Percentiles rank a stretch among this genome's conserved stretches.
Evolutionary conservation across 2,113 vertebrate species (phyloP).

Genomic region (Petroica traversi): DNA sequence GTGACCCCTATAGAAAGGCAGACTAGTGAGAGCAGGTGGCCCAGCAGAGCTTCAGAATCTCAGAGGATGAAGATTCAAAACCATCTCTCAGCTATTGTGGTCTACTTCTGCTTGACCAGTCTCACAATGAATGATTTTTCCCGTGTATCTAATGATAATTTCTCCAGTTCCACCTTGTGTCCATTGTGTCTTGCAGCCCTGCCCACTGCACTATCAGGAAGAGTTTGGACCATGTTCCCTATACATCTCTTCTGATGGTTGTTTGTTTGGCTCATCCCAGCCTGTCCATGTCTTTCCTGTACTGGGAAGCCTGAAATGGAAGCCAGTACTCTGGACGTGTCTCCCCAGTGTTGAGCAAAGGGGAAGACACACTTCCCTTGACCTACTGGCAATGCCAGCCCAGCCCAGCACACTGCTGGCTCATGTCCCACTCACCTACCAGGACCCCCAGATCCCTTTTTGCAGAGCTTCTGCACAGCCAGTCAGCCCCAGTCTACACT

Average conservation of each 20-base stretch:
- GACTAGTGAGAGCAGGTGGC: background rate
- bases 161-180: background rate
- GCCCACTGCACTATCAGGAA: background rate
- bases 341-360: background rate
- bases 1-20: background rate
- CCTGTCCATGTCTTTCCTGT: background rate
- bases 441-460: background rate
- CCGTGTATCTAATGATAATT: background rate
- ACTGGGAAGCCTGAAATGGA: background rate
- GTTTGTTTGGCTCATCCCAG: background rate
- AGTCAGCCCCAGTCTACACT: background rate
- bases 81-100: fast-evolving
- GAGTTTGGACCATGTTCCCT: background rate
- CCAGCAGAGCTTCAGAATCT: background rate
- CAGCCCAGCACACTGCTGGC: background rate
- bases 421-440: background rate
- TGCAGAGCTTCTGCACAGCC: background rate
- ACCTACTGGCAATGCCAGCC: background rate
- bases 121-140: background rate
- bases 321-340: background rate
- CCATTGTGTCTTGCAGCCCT: background rate
- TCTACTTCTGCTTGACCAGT: background rate
- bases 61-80: background rate
- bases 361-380: background rate
- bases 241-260: background rate